These are phyloP conservation scores for Ceuthmochares aereus DNA, from an alignment of 2,113 vertebrate species.

Conservation along the genomic window DNA sequence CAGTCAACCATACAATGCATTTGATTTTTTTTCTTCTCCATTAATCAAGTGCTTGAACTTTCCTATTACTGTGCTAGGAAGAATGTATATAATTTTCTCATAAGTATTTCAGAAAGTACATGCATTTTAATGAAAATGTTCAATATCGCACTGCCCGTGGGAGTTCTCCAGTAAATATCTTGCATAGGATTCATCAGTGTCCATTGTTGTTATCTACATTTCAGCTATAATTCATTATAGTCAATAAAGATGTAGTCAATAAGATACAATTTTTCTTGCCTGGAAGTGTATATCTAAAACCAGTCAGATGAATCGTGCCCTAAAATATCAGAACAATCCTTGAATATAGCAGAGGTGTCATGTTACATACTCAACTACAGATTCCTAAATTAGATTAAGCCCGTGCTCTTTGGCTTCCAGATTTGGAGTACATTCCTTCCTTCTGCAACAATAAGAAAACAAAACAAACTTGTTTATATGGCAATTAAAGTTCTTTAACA, in stretches of 20 bases:
- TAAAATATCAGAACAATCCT: neutral
- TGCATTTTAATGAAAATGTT: neutral
- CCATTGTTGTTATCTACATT: neutral
- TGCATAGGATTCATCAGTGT: conserved; percentile 14
- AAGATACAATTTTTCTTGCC: neutral
- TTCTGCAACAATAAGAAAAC: neutral
- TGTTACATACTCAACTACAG: neutral
- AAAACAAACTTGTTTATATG: neutral
- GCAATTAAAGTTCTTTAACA: neutral
- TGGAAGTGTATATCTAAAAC: neutral
- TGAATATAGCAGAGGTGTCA: neutral
- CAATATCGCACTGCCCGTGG: neutral
- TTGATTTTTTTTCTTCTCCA: neutral
- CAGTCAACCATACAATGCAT: neutral
- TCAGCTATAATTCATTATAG: neutral
- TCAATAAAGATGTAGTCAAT: neutral
- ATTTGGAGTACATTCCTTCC: neutral
- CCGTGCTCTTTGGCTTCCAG: neutral
- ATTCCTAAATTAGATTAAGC: neutral
- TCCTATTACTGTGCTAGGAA: neutral
- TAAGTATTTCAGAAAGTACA: neutral
- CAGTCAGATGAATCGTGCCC: neutral
- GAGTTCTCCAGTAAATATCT: neutral
- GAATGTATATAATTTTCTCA: neutral
- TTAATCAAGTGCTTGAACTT: conserved; percentile 13